phyloP scores from a whole-genome alignment of 2,113 vertebrate genomes.

The Triplophysa siluroides region DNA sequence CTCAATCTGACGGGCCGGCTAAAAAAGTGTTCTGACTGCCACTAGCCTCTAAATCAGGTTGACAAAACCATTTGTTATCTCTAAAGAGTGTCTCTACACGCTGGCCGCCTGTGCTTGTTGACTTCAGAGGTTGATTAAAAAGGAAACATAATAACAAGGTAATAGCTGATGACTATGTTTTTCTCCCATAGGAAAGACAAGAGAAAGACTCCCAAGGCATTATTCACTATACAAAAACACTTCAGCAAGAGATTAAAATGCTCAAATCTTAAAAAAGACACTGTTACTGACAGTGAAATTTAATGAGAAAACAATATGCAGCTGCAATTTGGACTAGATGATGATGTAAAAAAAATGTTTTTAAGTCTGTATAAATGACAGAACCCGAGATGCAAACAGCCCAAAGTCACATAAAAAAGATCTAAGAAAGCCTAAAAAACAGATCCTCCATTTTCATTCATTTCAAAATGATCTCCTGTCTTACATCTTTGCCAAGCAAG shows the following conservation, averaged over 20 bases:
- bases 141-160: slow-evolving; percentile 32
- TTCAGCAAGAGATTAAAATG: neutral
- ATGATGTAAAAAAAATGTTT: neutral
- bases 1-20: slow-evolving; percentile 7
- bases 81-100: neutral
- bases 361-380: neutral
- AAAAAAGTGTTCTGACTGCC: neutral
- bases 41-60: slow-evolving; percentile 3
- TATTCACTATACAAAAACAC: neutral
- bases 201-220: neutral
- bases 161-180: slow-evolving; percentile 16
- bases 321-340: neutral
- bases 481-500: neutral
- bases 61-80: slow-evolving; percentile 30
- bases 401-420: neutral
- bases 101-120: slow-evolving; percentile 6
- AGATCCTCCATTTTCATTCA: neutral
- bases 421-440: neutral
- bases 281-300: neutral
- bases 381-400: neutral
- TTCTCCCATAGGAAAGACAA: slow-evolving; percentile 4
- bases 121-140: slow-evolving; percentile 34
- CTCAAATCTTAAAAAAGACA: neutral
- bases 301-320: neutral
- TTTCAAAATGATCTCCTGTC: neutral